Base-by-base conservation (phyloP, 2,888 invertebrate genomes). In the Chrysodeixis includens region DNA sequence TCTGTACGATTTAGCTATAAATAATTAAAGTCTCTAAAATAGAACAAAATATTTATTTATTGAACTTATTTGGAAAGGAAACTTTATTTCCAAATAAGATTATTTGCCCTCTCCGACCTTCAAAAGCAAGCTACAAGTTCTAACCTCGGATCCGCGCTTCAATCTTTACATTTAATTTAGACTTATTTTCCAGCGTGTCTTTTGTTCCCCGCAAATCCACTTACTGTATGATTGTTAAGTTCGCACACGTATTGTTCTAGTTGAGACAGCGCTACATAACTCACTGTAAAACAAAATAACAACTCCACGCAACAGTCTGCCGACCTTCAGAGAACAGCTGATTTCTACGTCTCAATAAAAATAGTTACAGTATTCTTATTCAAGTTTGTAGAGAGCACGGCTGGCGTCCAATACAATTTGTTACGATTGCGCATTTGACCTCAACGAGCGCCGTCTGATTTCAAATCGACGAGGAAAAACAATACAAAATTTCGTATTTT, bases 381-480 rank as follows among this genome's bases (percentile, higher is more conserved):
- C 68, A 62, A 65, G 66, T 66, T 72, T 67, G 57, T 77, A 72
- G 66, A 78, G 74, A 70, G 71, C 67, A 71, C 61, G 30, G 58
- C 60, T 74, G 60, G 73, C 76, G 76, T 75, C 73, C 71, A 76
- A 73, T 76, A 67, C 81, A 62, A 83, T 86, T 86, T 80, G 86
- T 76, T 80, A 68, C 82, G 85, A 86, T 89, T 89, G 87, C 86
- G 84, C 81, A 86, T 80, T 80, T 81, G 88, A 84, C 89, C 89
- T 88, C 83, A 82, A 67, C 69, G 65, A 53, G 69, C 69, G 76
- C 78, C 74, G 78, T 67, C 74, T 78, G 88, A 86, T 89, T 90
- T 89, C 84, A 82, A 89, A 89, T 88, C 76, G 83, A 83, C 79
- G 81, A 88, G 87, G 89, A 89, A 89, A 89, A 90, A 87, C 85